phyloP scores from a whole-genome alignment of 1,140 invertebrate genomes.

The Leptinotarsa lineolata region DNA sequence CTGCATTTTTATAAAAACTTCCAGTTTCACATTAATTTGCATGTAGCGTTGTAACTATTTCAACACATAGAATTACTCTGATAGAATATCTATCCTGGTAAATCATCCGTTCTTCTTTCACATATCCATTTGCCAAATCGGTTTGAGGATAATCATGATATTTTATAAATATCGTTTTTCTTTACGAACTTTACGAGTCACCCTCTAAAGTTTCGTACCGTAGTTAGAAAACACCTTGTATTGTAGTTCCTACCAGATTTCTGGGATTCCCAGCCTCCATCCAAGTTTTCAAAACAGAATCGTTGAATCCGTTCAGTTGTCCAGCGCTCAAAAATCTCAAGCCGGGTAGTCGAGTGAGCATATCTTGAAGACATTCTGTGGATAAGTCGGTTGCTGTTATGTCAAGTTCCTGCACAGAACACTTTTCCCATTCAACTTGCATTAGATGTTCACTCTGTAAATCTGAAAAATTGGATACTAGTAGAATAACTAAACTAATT shows the following conservation, averaged over 20 bases:
- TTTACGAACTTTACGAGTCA: too few species aligned
- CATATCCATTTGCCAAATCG: too few species aligned
- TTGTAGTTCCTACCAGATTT: slow-evolving; percentile 46
- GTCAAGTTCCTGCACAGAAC: slow-evolving; percentile 90
- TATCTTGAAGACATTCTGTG: slow-evolving; percentile 90
- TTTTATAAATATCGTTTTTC: too few species aligned
- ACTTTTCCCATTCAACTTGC: slow-evolving; percentile 98
- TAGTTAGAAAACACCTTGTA: not conserved
- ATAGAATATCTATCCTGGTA: too few species aligned
- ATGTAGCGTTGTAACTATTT: too few species aligned
- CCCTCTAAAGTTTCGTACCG: too few species aligned
- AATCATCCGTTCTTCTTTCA: too few species aligned
- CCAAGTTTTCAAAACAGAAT: slow-evolving; percentile 88
- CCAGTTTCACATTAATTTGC: too few species aligned
- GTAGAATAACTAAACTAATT: too few species aligned
- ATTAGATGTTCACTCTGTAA: slow-evolving; percentile 88
- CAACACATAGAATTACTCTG: too few species aligned
- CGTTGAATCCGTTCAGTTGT: slow-evolving; percentile 96
- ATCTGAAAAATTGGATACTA: slow-evolving; percentile 60
- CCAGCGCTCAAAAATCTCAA: slow-evolving; percentile 91
- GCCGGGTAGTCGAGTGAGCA: slow-evolving; percentile 85
- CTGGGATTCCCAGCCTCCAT: slow-evolving; percentile 85
- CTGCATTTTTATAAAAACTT: too few species aligned
- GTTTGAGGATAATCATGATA: too few species aligned
- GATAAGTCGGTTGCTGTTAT: slow-evolving; percentile 95